A percentile compares a stretch with the other conserved stretches of the same genome.
Conservation (phyloP, 37 sponge, comb jelly and placozoan species). For the Dysidea cf. avara region DNA sequence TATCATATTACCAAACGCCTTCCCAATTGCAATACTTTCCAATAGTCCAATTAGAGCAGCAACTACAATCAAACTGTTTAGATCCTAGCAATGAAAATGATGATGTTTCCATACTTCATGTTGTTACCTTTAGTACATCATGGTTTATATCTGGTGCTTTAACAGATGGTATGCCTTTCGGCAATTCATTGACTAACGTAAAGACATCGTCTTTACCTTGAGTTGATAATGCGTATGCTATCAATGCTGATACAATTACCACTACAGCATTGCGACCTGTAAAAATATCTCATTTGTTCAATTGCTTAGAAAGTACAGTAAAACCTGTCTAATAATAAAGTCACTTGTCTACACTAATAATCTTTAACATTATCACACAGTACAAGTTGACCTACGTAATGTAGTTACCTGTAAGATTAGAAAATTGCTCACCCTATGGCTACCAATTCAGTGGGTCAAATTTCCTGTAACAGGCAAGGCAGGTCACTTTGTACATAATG, state of each 20-base stretch:
- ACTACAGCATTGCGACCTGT: slow-evolving; percentile 88
- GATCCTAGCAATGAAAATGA: slow-evolving; percentile 25
- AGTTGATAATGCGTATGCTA: slow-evolving; percentile 50
- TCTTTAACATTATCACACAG: too few relatives aligned
- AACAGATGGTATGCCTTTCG: slow-evolving; percentile 1
- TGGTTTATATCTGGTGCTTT: not conserved
- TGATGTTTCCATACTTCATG: too few relatives aligned
- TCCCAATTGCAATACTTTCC: slow-evolving; percentile 94
- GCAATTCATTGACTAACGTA: slow-evolving; percentile 17
- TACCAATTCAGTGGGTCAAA: too few relatives aligned
- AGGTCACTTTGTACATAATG: not conserved
- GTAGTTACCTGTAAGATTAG: too few relatives aligned
- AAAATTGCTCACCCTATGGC: too few relatives aligned
- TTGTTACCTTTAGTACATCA: not conserved
- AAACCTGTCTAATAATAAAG: too few relatives aligned
- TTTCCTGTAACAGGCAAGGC: not conserved
- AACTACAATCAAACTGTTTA: slow-evolving; percentile 63
- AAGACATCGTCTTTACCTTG: not conserved
- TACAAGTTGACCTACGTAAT: too few relatives aligned
- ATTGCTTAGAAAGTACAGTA: too few relatives aligned
- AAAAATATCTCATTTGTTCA: too few relatives aligned
- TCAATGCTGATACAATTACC: slow-evolving; percentile 72
- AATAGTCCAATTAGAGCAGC: slow-evolving; percentile 90
- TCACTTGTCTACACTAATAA: too few relatives aligned
- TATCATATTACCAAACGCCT: slow-evolving; percentile 84